Conservation (phyloP, 2,797 vertebrate species). For the Loriculus beryllinus region DNA sequence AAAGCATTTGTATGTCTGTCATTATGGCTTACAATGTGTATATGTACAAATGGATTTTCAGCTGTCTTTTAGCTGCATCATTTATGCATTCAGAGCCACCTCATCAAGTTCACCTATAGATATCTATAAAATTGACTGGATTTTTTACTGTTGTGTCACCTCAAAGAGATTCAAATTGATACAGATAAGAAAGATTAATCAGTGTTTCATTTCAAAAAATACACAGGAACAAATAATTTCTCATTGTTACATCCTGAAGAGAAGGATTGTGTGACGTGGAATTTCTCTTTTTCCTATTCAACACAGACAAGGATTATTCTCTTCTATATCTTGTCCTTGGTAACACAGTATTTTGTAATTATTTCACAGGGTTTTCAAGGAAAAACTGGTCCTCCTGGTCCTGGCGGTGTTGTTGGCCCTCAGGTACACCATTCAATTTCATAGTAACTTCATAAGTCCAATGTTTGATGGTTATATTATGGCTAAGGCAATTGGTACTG, state of each 20-base stretch:
- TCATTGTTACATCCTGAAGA: background rate
- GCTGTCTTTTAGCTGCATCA: background rate
- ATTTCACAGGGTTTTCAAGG: slow-evolving; percentile 94
- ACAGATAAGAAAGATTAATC: slow-evolving; percentile 6
- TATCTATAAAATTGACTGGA: background rate
- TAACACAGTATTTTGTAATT: background rate
- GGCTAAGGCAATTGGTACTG: background rate
- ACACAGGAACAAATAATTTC: background rate
- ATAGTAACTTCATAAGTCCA: background rate
- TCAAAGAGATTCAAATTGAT: background rate
- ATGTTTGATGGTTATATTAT: background rate
- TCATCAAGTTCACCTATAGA: background rate
- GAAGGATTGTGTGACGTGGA: background rate
- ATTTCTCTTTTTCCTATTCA: background rate
- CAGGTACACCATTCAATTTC: slow-evolving; percentile 79
- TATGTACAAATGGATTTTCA: slow-evolving; percentile 18
- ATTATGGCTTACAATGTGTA: background rate
- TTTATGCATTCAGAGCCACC: background rate
- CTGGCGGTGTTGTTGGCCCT: slow-evolving; percentile 95
- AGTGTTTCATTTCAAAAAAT: slow-evolving; percentile 14
- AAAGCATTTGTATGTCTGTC: background rate
- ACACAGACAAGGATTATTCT: background rate
- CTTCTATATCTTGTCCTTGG: background rate
- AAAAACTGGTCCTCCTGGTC: slow-evolving; percentile 96
- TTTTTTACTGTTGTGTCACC: background rate